A percentile compares a stretch with the other conserved stretches of the same genome.
Evolutionary conservation across 2,888 invertebrate species (phyloP).

Genomic region (Agapostemon virescens): DNA sequence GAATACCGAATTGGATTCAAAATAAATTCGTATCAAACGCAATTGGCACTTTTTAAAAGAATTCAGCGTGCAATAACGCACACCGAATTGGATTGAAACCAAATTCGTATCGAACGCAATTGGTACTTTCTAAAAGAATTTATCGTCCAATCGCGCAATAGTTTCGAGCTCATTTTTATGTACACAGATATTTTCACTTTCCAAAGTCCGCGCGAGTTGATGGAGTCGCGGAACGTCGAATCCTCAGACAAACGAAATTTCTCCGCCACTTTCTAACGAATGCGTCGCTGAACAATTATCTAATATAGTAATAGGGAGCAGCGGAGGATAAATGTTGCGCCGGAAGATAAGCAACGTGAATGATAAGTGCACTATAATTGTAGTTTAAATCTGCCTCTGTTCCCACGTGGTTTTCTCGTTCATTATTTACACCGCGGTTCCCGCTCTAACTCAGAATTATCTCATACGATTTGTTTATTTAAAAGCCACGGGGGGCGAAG

Average conservation of each 20-base stretch:
- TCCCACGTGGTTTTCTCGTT: conserved; percentile 19
- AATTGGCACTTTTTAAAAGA: no score
- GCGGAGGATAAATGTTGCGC: neutral
- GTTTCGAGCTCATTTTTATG: neutral
- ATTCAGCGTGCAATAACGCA: no score
- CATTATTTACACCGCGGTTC: neutral
- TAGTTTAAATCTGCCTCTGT: neutral
- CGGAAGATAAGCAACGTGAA: neutral
- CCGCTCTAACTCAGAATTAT: conserved; percentile 15
- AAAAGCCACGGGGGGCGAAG: neutral
- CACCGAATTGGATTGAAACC: no score
- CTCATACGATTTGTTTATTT: conserved; percentile 21
- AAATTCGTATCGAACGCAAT: no score
- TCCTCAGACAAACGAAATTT: neutral
- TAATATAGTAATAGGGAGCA: neutral
- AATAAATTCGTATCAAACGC: no score
- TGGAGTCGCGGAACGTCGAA: no score
- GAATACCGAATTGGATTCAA: no score
- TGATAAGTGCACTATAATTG: conserved; percentile 4
- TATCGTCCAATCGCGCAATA: no score
- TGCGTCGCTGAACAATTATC: neutral
- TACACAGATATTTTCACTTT: neutral
- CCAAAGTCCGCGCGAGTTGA: neutral
- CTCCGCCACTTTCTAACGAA: neutral
- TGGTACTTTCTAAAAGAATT: no score